A percentile compares a stretch with the other conserved stretches of the same genome.
Evolutionary conservation across 2,113 vertebrate genomes (phyloP).

Genomic region (Trematomus loennbergii): DNA sequence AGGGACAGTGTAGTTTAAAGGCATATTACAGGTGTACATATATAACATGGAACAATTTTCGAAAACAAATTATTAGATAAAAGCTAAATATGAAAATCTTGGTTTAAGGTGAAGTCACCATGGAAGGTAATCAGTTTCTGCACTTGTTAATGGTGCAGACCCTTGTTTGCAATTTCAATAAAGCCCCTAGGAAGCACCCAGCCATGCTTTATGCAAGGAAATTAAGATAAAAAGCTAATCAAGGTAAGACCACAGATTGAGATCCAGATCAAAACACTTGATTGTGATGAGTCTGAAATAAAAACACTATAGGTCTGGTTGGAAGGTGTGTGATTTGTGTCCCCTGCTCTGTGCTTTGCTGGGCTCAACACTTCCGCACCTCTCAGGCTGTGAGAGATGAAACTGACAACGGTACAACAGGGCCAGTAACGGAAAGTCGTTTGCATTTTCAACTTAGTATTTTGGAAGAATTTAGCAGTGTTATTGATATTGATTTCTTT

Average conservation of each 20-base stretch:
- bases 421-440: neutral
- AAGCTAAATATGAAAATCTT: too few species aligned
- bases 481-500: neutral
- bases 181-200: too few species aligned
- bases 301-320: neutral
- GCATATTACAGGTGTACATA: too few species aligned
- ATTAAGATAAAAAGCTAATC: neutral
- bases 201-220: too few species aligned
- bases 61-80: too few species aligned
- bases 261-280: neutral
- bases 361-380: neutral
- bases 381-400: too few species aligned
- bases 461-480: neutral
- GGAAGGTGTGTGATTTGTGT: neutral
- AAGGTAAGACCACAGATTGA: neutral
- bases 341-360: too few species aligned
- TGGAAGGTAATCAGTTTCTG: neutral
- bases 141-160: neutral
- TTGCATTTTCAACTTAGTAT: neutral
- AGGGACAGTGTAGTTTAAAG: too few species aligned
- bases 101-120: too few species aligned
- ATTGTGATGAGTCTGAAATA: neutral
- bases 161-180: too few species aligned
- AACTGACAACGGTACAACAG: too few species aligned
- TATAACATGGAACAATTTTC: too few species aligned